Base-by-base conservation (phyloP, 2,888 invertebrate genomes). In the Aleiodes alternator region DNA sequence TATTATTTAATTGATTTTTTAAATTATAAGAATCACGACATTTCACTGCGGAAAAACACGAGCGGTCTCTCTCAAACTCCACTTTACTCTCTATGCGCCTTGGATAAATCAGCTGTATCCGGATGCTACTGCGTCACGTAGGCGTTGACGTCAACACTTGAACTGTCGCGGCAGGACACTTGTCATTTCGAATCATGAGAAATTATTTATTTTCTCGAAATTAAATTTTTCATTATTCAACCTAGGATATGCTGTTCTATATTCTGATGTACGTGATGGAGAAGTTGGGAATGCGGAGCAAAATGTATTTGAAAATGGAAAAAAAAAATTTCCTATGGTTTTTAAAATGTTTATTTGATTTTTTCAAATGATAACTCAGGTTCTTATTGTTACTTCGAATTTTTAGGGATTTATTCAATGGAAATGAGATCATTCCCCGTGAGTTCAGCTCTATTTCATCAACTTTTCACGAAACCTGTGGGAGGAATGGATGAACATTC, bases 81-180 rank as follows among this genome's bases (percentile, higher is more conserved):
- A 4, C n/a, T 53, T n/a, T 53, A 11, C 14, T 14, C 14, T 53
- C 9, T 53, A 23, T 68, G 50, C 51, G 29, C 51, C 29, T 68
- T 31, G 50, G 68, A 73, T 66, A 68, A 72, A 73, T 73, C 73
- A 73, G 73, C 73, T 73, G 73, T 73, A 68, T 38, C 72, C 61
- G 72, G 61, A 61, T 59, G 71, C 53, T 61, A 72, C 66, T 72
- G 66, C 72, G 72, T 72, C 72, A 66, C 55, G 38, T 48, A 55
- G 51, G 14, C 66, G 43, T 66, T 66, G 64, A 72, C 64, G 64
- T 72, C 72, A 72, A 66, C 55, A 64, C 64, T 64, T 48, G 16
- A 48, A 64, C 16, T 64, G 64, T 38, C 43, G 64, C 64, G 43
- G 64, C 64, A 64, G 23, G 70, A 71, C 71, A 57, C 57, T 59